A percentile compares a stretch with the other conserved stretches of the same genome.
phyloP scores from a whole-genome alignment of 2,113 vertebrate species.

The Vulpes ferrilata region DNA sequence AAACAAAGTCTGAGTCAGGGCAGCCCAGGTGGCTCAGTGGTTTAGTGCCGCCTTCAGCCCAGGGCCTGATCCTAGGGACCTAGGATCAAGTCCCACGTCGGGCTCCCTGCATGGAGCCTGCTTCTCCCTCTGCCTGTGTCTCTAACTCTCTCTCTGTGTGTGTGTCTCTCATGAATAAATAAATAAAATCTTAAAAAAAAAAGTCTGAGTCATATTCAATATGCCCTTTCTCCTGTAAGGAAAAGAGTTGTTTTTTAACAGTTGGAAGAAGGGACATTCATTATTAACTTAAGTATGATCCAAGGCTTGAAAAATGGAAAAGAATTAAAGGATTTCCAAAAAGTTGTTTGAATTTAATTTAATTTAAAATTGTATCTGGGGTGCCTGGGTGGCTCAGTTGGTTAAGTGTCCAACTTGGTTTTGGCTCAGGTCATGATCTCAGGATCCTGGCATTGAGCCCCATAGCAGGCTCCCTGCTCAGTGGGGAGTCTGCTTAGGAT shows the following conservation, averaged over 20 bases:
- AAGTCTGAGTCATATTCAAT: slow-evolving; percentile 48
- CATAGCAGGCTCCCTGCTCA: background rate
- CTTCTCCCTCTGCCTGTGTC: too few relatives aligned
- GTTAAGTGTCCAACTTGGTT: background rate
- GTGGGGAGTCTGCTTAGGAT: background rate
- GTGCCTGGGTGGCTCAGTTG: background rate
- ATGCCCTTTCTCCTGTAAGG: background rate
- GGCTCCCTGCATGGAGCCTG: too few relatives aligned
- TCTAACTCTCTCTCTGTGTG: too few relatives aligned
- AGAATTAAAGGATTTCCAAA: slow-evolving; percentile 40
- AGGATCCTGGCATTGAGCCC: background rate
- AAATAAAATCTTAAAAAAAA: background rate
- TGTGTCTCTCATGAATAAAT: too few relatives aligned
- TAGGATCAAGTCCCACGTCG: too few relatives aligned
- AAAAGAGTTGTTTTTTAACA: slow-evolving; percentile 34
- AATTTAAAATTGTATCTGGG: slow-evolving; percentile 48
- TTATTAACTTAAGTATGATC: slow-evolving; percentile 49
- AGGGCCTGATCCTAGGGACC: too few relatives aligned
- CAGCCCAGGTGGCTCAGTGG: too few relatives aligned
- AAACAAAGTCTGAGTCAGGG: slow-evolving; percentile 44
- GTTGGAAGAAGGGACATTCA: background rate
- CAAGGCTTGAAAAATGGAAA: slow-evolving; percentile 57
- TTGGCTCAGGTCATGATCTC: background rate
- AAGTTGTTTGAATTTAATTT: slow-evolving; percentile 27
- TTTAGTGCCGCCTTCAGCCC: too few relatives aligned